Percentiles rank a stretch among this genome's conserved stretches.
Evolutionary conservation across 2,113 vertebrate species (phyloP).

Genomic region (Lepisosteus oculatus): DNA sequence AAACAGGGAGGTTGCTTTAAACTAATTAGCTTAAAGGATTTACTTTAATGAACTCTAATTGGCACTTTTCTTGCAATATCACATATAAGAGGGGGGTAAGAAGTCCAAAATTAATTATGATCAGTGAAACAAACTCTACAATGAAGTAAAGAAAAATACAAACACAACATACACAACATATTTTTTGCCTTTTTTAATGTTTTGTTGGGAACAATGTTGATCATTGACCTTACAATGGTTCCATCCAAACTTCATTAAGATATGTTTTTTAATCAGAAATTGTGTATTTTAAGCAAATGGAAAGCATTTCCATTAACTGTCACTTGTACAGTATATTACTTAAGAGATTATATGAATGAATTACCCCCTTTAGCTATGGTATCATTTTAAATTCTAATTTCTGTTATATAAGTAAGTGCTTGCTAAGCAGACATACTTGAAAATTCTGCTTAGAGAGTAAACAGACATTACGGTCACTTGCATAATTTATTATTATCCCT

Average conservation of each 20-base stretch:
- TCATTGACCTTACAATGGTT: slow-evolving; percentile 9
- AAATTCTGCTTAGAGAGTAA: slow-evolving; percentile 59
- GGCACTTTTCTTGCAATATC: too few relatives aligned
- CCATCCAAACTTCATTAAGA: not conserved
- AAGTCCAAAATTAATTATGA: too few relatives aligned
- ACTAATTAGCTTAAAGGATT: too few relatives aligned
- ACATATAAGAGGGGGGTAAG: too few relatives aligned
- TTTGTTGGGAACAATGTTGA: not conserved
- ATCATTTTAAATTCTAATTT: slow-evolving; percentile 40
- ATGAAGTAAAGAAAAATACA: slow-evolving; percentile 6
- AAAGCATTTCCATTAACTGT: slow-evolving; percentile 15
- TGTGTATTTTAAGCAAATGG: slow-evolving; percentile 17
- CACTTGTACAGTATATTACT: slow-evolving; percentile 13
- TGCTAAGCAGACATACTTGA: slow-evolving; percentile 51
- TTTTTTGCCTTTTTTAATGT: not conserved
- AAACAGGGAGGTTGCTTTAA: too few relatives aligned
- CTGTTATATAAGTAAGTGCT: slow-evolving; percentile 59
- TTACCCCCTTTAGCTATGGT: slow-evolving; percentile 40
- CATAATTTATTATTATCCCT: slow-evolving; percentile 51
- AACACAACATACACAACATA: not conserved
- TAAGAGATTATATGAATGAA: slow-evolving; percentile 53
- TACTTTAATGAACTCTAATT: too few relatives aligned
- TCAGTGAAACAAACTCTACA: too few relatives aligned
- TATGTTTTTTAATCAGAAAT: slow-evolving; percentile 22
- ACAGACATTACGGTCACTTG: slow-evolving; percentile 57